phyloP scores from a whole-genome alignment of 2,797 vertebrate genomes.

The Acanthornis magna region DNA sequence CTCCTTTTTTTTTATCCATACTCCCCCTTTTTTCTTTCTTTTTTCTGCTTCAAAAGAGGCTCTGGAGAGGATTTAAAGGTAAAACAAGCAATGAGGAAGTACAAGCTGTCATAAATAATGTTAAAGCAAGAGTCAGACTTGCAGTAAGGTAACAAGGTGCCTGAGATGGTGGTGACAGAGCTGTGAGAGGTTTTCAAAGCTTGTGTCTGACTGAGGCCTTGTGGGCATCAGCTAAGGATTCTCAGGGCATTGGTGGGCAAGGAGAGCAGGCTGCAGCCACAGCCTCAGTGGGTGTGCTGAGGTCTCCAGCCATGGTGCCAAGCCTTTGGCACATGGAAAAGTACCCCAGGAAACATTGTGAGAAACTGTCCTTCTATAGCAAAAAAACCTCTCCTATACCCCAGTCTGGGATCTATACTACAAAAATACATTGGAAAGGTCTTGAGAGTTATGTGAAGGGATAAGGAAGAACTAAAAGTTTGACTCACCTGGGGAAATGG shows the following conservation, averaged over 20 bases:
- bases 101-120: not conserved
- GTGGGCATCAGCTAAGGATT: not conserved
- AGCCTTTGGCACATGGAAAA: not conserved
- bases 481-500: not conserved
- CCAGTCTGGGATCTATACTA: not conserved
- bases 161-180: not conserved
- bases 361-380: not conserved
- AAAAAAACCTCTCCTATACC: not conserved
- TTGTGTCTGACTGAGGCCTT: not conserved
- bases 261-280: not conserved
- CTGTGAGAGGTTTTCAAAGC: not conserved
- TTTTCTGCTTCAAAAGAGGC: not conserved
- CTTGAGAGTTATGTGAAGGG: not conserved
- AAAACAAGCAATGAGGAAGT: not conserved
- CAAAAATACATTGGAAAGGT: not conserved
- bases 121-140: not conserved
- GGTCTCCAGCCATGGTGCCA: not conserved
- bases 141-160: not conserved
- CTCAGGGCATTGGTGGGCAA: not conserved
- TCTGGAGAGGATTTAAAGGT: not conserved
- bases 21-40: fast-evolving
- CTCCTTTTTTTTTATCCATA: not conserved
- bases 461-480: not conserved
- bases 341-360: not conserved
- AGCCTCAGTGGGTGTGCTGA: not conserved